Base-by-base conservation (phyloP, 2,113 vertebrate genomes). In the Lagopus muta region DNA sequence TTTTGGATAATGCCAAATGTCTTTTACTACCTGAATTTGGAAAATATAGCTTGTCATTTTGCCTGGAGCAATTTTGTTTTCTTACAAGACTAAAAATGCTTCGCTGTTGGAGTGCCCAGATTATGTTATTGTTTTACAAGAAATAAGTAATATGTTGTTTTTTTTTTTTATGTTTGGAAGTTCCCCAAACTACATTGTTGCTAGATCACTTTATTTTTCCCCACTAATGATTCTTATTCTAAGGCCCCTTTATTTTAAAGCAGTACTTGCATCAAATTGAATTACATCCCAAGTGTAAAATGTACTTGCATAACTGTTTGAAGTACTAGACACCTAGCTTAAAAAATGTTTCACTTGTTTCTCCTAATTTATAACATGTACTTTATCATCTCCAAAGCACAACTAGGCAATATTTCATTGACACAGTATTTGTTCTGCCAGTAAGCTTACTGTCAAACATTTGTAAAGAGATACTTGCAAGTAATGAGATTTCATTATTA, bases 401-500 rank as follows among this genome's bases (percentile, higher is more conserved):
- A 92, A 36, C 20, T 17, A 79, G 48, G 17, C 32, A 82, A 25
- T 73, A 80, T 71, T 89, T 77, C 71, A 32, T 82, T 93, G 70
- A 92, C 45, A 76, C 11, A 4, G 5, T 76, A 91, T 85, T 93
- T 89, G 20, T 87, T 95, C 84, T 87, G 40, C 11, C 34, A 77
- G 55, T 64, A 66, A 80, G 74, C 43, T 70, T 87, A 52, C 43
- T 48, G 67, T 86, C 67, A 92, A 88, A 82, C 42, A 77, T 80
- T 88, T 89, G 30, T 80, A 85, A 84, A 89, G 58, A 88, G 58
- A 92, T 25, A 67, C 50, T 92, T 91, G 28, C 19, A 80, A 88
- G 47, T 94, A 95, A 89, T 89, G 78, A 82, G 84, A 80, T 94
- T 85, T 89, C 50, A 77, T 94, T 92, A 93, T 87, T 89, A 89